phyloP scores from a whole-genome alignment of 2,113 vertebrate species.

The Parus major region DNA sequence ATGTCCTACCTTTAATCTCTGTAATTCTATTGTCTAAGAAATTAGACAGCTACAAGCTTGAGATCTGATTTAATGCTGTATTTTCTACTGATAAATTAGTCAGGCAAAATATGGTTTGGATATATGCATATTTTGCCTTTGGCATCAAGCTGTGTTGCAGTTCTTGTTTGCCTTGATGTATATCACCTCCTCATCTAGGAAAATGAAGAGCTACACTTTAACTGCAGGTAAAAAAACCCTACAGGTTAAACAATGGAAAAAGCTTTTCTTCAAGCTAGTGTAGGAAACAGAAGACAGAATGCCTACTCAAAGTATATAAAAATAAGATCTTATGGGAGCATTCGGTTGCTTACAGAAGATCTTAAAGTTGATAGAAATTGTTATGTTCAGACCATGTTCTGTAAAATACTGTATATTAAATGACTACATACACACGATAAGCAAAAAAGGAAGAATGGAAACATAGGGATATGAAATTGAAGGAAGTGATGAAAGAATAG shows the following conservation, averaged over 20 bases:
- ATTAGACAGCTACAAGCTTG: background rate
- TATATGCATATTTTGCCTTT: background rate
- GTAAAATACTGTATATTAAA: background rate
- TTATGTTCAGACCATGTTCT: background rate
- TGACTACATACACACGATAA: background rate
- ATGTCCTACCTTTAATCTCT: background rate
- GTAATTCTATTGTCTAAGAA: background rate
- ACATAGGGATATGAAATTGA: background rate
- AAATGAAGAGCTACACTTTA: background rate
- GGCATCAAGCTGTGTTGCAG: background rate
- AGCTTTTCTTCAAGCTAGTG: background rate
- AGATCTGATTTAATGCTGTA: background rate
- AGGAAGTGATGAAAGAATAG: background rate
- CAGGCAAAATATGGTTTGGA: background rate
- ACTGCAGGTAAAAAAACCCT: background rate
- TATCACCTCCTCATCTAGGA: background rate
- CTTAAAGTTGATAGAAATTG: background rate
- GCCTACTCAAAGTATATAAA: background rate
- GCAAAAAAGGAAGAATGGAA: background rate
- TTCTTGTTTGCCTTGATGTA: background rate
- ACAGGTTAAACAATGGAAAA: background rate
- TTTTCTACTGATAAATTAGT: background rate
- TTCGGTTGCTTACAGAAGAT: background rate
- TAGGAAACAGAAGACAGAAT: background rate
- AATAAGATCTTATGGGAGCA: background rate